phyloP scores from a whole-genome alignment of 2,113 vertebrate species.

The Trogon surrucura region DNA sequence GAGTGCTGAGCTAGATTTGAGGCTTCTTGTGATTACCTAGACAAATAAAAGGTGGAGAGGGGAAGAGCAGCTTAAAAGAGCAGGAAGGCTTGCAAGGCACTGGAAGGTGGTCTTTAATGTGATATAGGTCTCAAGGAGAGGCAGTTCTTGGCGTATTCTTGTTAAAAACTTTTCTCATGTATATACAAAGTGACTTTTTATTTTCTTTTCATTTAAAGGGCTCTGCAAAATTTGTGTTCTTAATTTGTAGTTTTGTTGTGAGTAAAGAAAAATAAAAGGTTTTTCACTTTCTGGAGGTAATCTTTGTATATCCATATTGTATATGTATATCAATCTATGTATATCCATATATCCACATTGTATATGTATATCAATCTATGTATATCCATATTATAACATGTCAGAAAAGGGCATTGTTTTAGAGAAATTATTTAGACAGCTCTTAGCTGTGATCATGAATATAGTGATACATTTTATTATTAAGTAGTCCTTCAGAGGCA shows the following conservation, averaged over 20 bases:
- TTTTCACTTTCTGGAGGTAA: neutral
- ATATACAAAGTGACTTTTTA: neutral
- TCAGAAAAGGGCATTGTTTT: neutral
- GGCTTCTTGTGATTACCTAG: neutral
- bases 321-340: neutral
- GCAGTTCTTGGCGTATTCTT: neutral
- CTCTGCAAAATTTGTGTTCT: neutral
- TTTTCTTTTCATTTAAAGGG: neutral
- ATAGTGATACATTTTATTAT: neutral
- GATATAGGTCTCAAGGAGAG: neutral
- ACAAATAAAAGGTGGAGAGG: neutral
- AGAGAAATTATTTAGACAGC: neutral
- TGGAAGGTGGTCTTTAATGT: neutral
- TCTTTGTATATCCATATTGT: neutral
- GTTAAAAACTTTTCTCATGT: neutral
- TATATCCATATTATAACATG: neutral
- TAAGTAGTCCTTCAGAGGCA: neutral
- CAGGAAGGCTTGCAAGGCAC: neutral
- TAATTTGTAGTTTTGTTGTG: neutral
- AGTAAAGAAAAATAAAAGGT: neutral
- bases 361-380: neutral
- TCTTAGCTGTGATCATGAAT: neutral
- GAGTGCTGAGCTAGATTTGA: conserved; percentile 3
- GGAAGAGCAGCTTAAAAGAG: neutral
- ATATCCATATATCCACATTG: neutral